phyloP scores from a whole-genome alignment of 92 coral and sea anemone genomes.

The Siderastrea siderea region DNA sequence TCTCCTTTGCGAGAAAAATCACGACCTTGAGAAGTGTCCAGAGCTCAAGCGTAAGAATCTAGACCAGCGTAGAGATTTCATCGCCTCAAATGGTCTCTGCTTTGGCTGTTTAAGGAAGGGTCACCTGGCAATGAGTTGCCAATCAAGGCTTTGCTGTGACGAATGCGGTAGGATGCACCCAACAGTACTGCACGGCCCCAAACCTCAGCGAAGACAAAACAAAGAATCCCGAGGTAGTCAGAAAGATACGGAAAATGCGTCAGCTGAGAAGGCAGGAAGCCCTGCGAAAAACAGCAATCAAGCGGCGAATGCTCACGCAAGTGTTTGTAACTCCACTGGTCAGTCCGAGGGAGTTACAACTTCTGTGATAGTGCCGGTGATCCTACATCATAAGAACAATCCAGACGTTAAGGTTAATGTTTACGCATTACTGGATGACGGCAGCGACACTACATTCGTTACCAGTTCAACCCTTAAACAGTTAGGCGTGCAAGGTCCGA shows the following conservation, averaged over 20 bases:
- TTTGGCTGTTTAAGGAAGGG: slow-evolving; percentile 59
- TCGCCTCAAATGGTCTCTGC: slow-evolving; percentile 46
- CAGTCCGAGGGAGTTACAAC: background rate
- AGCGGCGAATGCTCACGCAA: slow-evolving; percentile 12
- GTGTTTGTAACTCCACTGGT: slow-evolving; percentile 14
- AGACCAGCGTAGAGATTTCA: slow-evolving; percentile 34
- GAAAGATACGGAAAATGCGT: slow-evolving; percentile 5
- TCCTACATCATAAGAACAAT: slow-evolving; percentile 8
- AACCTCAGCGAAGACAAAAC: background rate
- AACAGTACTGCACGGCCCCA: slow-evolving; percentile 34
- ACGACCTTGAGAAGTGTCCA: slow-evolving; percentile 20
- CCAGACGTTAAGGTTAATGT: background rate
- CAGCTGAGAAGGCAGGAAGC: background rate
- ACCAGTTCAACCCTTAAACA: slow-evolving; percentile 25
- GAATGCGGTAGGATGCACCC: slow-evolving; percentile 64
- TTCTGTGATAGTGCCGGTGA: slow-evolving; percentile 17
- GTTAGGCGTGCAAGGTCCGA: slow-evolving; percentile 27
- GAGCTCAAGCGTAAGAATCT: slow-evolving; percentile 18
- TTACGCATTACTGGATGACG: slow-evolving; percentile 38
- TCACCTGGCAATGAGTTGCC: slow-evolving; percentile 60
- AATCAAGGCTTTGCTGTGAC: slow-evolving; percentile 46
- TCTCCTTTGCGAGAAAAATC: slow-evolving; percentile 5
- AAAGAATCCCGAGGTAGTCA: background rate
- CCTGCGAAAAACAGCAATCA: background rate
- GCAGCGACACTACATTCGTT: slow-evolving; percentile 25